phyloP scores from a whole-genome alignment of 1,140 invertebrate genomes.

The Caerostris darwini region DNA sequence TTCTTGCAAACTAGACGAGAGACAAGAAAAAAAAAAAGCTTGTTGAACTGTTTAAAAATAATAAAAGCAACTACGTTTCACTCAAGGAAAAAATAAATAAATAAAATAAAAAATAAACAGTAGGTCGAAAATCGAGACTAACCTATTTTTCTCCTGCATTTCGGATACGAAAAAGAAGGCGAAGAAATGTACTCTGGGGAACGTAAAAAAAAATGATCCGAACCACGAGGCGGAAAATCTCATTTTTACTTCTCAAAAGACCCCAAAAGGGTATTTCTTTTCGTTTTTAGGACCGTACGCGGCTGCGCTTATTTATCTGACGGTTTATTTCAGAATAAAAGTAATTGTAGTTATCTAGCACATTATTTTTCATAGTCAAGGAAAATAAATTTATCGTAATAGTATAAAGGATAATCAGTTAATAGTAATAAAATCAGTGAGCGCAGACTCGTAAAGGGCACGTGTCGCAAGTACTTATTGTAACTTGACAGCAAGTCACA shows the following conservation, averaged over 20 bases:
- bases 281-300: background rate
- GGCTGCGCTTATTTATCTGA: background rate
- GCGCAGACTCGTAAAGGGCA: no score
- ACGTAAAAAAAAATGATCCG: background rate
- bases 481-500: no score
- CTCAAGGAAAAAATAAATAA: background rate
- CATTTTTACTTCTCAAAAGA: background rate
- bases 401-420: no score
- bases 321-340: background rate
- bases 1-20: background rate
- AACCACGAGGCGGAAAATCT: background rate
- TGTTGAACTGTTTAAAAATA: background rate
- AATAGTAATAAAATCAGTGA: no score
- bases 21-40: background rate
- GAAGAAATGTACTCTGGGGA: background rate
- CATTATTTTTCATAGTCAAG: no score
- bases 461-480: no score
- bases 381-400: no score
- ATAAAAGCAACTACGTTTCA: no score
- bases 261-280: background rate
- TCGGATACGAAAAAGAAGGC: background rate
- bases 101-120: no score
- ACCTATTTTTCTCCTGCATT: conserved; percentile 20
- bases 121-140: background rate
- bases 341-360: no score